A percentile compares a stretch with the other conserved stretches of the same genome.
Conservation (phyloP, 2,888 invertebrate species). For the Ceriagrion tenellum region DNA sequence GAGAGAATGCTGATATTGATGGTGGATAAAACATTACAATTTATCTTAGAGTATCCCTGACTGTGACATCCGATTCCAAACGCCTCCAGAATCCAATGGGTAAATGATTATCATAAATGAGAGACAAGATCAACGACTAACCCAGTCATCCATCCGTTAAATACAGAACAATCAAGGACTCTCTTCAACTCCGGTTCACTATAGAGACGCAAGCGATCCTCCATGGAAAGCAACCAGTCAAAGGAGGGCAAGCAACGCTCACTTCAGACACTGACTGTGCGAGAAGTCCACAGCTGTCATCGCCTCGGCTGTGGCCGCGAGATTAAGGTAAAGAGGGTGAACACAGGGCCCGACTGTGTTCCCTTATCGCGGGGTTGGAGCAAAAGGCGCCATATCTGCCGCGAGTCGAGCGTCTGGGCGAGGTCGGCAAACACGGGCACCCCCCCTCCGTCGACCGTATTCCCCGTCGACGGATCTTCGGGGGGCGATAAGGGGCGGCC, state of each 20-base stretch:
- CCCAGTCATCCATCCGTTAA: too few species aligned
- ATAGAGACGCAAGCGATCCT: not conserved
- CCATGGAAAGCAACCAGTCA: not conserved
- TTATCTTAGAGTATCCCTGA: too few species aligned
- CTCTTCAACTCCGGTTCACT: too few species aligned
- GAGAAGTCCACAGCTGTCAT: constrained; percentile 16
- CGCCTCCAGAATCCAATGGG: too few species aligned
- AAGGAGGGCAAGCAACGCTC: not conserved
- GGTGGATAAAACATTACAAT: too few species aligned
- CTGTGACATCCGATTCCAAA: too few species aligned
- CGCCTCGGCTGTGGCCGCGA: not conserved
- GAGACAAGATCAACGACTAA: too few species aligned
- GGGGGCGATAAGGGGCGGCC: constrained; percentile 47
- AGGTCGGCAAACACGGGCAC: constrained; percentile 54
- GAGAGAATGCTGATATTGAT: too few species aligned
- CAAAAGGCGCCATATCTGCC: constrained; percentile 38
- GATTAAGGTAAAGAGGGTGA: constrained; percentile 19
- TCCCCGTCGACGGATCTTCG: constrained; percentile 57
- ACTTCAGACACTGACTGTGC: not conserved
- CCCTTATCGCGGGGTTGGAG: not conserved
- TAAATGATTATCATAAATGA: too few species aligned
- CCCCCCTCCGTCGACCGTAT: constrained; percentile 10
- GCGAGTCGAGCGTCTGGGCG: constrained; percentile 38
- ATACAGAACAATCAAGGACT: too few species aligned
- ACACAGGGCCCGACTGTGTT: constrained; percentile 39